Evolutionary conservation across 2,888 invertebrate genomes (phyloP).

Genomic region (Drosophila crucigera): DNA sequence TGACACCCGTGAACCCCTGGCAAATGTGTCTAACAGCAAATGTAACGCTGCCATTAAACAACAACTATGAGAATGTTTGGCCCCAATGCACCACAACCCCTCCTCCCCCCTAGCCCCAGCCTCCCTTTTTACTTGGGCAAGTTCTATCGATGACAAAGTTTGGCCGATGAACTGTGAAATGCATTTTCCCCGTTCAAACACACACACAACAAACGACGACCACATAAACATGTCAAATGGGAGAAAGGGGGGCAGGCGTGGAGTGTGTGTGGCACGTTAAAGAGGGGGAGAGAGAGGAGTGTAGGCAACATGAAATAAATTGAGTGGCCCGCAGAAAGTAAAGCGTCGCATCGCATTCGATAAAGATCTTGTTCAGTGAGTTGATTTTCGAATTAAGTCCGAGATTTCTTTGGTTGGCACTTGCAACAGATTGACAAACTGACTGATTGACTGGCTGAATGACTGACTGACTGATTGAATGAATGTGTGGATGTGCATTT

Average conservation of each 20-base stretch:
- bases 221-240: conserved; percentile 46
- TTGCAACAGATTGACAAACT: conserved; percentile 8
- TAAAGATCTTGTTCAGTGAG: conserved; percentile 44
- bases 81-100: background rate
- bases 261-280: background rate
- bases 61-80: conserved; percentile 21
- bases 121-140: background rate
- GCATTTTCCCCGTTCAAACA: conserved; percentile 16
- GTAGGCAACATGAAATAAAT: background rate
- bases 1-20: conserved; percentile 60
- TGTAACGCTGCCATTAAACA: conserved; percentile 56
- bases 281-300: background rate
- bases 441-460: background rate
- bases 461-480: background rate
- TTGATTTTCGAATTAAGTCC: conserved; percentile 54
- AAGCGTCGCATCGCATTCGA: conserved; percentile 26
- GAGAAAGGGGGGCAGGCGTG: background rate
- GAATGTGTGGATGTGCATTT: conserved; percentile 6
- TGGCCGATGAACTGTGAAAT: conserved; percentile 64
- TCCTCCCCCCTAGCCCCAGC: background rate
- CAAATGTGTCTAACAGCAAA: conserved; percentile 62
- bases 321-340: conserved; percentile 33
- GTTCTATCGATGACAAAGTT: conserved; percentile 50
- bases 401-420: conserved; percentile 38
- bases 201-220: conserved; percentile 4